A percentile compares a stretch with the other conserved stretches of the same genome.
These are phyloP conservation scores for Portevinia maculata DNA, from an alignment of 2,888 invertebrate genomes.

Conservation along the genomic window DNA sequence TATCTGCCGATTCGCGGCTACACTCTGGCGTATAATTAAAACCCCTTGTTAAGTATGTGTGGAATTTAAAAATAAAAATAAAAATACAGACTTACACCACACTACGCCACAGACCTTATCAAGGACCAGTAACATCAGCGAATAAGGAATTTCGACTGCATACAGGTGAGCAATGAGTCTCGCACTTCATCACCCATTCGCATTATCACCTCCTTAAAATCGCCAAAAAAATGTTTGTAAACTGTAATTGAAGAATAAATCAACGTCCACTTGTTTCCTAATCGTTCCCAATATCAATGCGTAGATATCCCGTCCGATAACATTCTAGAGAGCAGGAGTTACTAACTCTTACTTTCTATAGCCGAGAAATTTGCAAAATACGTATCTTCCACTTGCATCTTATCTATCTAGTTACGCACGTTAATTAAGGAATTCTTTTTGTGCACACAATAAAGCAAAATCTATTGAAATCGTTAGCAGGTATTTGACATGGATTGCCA, in stretches of 20 bases:
- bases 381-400: constrained; percentile 36
- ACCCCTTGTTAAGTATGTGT: constrained; percentile 18
- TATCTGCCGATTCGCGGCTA: constrained; percentile 34
- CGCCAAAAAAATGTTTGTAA: constrained; percentile 58
- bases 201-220: constrained; percentile 57
- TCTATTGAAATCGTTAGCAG: constrained; percentile 25
- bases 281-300: constrained; percentile 59
- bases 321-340: constrained; percentile 59
- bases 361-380: constrained; percentile 19
- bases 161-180: constrained; percentile 55
- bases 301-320: constrained; percentile 58
- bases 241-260: constrained; percentile 74
- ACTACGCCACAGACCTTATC: constrained; percentile 15
- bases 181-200: constrained; percentile 52
- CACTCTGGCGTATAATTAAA: constrained; percentile 55
- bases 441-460: constrained; percentile 51
- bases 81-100: not conserved
- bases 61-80: constrained; percentile 38
- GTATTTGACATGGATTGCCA: constrained; percentile 61
- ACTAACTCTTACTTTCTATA: constrained; percentile 31
- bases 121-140: constrained; percentile 8
- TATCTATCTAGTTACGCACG: constrained; percentile 53
- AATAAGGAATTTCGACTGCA: constrained; percentile 39
- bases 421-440: constrained; percentile 66
- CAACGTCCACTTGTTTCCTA: constrained; percentile 68